These are phyloP conservation scores for Ptilodon capucinus DNA, from an alignment of 2,888 invertebrate species.

Conservation along the genomic window DNA sequence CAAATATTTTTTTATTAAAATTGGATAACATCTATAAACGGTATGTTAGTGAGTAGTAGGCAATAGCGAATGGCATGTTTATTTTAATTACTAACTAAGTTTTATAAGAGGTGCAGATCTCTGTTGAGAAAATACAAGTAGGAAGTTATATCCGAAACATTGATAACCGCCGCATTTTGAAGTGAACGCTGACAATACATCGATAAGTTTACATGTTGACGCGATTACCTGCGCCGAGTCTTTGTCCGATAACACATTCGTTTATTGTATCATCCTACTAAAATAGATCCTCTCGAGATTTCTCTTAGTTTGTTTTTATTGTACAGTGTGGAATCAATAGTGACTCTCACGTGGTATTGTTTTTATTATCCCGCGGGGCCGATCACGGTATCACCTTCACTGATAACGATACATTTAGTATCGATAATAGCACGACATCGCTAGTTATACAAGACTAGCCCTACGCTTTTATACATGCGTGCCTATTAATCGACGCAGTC, in stretches of 20 bases:
- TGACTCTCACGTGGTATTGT: constrained; percentile 75
- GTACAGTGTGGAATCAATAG: constrained; percentile 45
- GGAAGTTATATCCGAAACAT: too few relatives aligned
- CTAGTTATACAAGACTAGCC: constrained; percentile 1
- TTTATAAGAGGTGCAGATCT: too few relatives aligned
- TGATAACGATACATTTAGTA: constrained; percentile 58
- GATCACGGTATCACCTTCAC: constrained; percentile 47
- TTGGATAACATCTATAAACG: too few relatives aligned
- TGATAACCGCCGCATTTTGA: background rate
- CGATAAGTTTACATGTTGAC: constrained; percentile 22
- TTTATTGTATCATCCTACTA: constrained; percentile 60
- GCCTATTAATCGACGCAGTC: constrained; percentile 49
- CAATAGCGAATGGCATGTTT: too few relatives aligned
- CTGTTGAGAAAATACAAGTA: too few relatives aligned
- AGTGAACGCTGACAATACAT: constrained; percentile 8
- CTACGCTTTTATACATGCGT: constrained; percentile 27
- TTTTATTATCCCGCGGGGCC: constrained; percentile 67
- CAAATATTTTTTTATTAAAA: too few relatives aligned
- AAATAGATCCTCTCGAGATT: constrained; percentile 69
- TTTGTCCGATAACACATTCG: constrained; percentile 74
- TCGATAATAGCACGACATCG: constrained; percentile 34
- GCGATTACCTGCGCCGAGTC: constrained; percentile 48
- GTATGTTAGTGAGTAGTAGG: too few relatives aligned
- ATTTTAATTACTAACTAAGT: too few relatives aligned
- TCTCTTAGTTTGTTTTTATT: constrained; percentile 55